Evolutionary conservation across 2,797 vertebrate species (phyloP).

Genomic region (Anisognathus igniventris): DNA sequence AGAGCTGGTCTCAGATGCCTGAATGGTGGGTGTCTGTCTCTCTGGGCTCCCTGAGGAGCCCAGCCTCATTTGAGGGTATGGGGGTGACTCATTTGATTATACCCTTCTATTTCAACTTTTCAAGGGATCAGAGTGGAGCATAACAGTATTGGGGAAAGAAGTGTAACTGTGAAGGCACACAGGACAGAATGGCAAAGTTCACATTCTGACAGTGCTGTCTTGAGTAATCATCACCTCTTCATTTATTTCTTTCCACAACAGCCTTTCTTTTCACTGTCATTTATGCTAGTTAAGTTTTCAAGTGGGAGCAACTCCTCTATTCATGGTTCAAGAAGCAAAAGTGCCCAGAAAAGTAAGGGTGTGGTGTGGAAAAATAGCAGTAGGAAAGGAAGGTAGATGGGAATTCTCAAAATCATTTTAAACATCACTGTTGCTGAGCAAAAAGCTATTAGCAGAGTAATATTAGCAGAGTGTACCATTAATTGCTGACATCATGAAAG

Average conservation of each 20-base stretch:
- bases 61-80: accelerated
- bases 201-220: background rate
- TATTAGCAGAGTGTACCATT: background rate
- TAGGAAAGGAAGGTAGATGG: background rate
- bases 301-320: background rate
- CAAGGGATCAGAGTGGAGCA: background rate
- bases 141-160: accelerated
- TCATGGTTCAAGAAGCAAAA: background rate
- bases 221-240: background rate
- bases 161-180: background rate
- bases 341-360: background rate
- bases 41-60: background rate
- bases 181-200: background rate
- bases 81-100: background rate
- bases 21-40: background rate
- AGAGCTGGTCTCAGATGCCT: background rate
- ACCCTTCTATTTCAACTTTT: background rate
- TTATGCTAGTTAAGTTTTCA: background rate
- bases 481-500: background rate
- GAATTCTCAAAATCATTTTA: background rate
- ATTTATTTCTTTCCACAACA: background rate
- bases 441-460: background rate
- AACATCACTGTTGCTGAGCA: background rate
- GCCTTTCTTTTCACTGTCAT: background rate
- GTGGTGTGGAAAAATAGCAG: background rate